These are phyloP conservation scores for Penaeus vannamei DNA, from an alignment of 1,140 invertebrate genomes.

Conservation along the genomic window DNA sequence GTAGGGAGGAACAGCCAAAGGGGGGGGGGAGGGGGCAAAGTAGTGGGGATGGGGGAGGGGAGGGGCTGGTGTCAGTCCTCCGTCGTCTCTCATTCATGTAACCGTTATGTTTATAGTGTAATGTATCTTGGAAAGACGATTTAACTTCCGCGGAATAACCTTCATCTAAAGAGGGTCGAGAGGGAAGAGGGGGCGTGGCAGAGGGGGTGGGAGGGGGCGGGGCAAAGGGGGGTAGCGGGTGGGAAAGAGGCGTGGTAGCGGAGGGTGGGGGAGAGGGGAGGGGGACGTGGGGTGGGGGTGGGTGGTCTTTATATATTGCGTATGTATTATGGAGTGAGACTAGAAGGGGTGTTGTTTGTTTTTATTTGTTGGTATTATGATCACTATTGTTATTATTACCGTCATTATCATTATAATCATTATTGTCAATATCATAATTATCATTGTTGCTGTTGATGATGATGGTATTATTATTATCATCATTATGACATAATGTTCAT, in stretches of 20 bases:
- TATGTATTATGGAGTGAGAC: no score
- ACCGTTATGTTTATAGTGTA: slow-evolving; percentile 19
- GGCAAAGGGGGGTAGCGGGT: neutral
- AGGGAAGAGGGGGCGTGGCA: neutral
- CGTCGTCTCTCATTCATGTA: neutral
- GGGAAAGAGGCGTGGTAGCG: neutral
- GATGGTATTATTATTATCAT: no score
- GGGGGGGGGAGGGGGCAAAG: no score
- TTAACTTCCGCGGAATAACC: slow-evolving; percentile 23
- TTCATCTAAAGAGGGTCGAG: neutral
- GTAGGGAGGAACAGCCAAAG: neutral
- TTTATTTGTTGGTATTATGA: no score
- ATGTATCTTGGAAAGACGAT: slow-evolving; percentile 21
- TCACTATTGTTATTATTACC: no score
- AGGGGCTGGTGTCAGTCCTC: neutral
- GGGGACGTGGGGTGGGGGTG: neutral
- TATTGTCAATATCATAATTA: no score
- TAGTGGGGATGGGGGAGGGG: neutral
- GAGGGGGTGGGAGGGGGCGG: neutral
- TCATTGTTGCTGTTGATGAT: no score
- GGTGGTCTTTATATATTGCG: no score
- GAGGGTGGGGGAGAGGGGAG: neutral
- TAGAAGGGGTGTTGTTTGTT: no score
- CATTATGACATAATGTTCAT: no score
- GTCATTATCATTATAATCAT: no score